Percentiles rank a stretch among this genome's conserved stretches.
Evolutionary conservation across 2,797 vertebrate genomes (phyloP).

Genomic region (Rhynchotus rufescens): DNA sequence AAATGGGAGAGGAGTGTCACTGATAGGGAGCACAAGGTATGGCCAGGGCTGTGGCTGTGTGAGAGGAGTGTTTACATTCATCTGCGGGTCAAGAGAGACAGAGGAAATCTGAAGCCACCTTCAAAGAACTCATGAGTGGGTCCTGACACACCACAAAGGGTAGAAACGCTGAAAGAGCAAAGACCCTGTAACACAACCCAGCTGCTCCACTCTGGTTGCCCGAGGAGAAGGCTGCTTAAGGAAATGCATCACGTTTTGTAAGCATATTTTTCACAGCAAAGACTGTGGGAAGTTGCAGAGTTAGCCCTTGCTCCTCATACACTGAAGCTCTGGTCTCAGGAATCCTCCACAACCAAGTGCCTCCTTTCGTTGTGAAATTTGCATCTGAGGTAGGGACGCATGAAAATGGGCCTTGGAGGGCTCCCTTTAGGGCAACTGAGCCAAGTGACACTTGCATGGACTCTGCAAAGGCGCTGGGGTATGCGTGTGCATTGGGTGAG

Average conservation of each 20-base stretch:
- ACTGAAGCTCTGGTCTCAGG: not conserved
- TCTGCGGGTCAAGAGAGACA: not conserved
- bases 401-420: not conserved
- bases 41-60: not conserved
- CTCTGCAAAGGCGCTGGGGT: fast-evolving
- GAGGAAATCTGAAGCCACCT: not conserved
- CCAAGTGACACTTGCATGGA: fast-evolving
- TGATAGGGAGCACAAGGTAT: conserved; percentile 9
- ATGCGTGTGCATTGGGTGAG: fast-evolving
- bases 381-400: not conserved
- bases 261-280: fast-evolving
- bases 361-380: not conserved
- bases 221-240: not conserved
- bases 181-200: not conserved
- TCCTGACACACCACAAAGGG: fast-evolving
- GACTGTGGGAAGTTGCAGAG: not conserved
- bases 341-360: fast-evolving
- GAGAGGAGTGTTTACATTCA: not conserved
- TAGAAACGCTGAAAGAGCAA: not conserved
- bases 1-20: conserved; percentile 39
- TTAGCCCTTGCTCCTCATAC: fast-evolving
- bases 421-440: not conserved
- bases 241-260: fast-evolving
- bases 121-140: fast-evolving
- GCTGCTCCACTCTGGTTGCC: fast-evolving